Evolutionary conservation across 2,797 vertebrate species (phyloP).

Genomic region (Distichodus sexfasciatus): DNA sequence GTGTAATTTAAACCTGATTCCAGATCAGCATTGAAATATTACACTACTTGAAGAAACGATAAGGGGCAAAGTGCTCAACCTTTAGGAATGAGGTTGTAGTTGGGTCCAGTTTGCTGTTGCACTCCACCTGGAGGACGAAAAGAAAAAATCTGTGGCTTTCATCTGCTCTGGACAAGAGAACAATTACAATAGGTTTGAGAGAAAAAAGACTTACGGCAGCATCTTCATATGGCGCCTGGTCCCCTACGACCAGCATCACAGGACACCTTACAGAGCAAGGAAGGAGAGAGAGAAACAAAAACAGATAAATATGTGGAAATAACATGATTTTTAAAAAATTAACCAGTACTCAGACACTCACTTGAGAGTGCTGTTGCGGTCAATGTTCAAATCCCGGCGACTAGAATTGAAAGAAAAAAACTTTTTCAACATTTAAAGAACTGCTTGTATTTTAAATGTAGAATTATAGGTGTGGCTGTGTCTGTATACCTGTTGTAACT

Average conservation of each 20-base stretch:
- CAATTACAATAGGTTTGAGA: not conserved
- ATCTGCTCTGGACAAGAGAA: not conserved
- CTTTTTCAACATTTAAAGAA: not conserved
- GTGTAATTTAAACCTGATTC: too few species aligned
- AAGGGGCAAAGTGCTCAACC: slow-evolving; percentile 58
- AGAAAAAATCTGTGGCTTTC: not conserved
- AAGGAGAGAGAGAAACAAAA: not conserved
- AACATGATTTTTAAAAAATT: too few species aligned
- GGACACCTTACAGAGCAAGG: slow-evolving; percentile 74
- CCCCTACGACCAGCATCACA: slow-evolving; percentile 90
- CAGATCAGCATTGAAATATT: not conserved
- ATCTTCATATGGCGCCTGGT: slow-evolving; percentile 88
- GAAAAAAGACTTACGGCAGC: slow-evolving; percentile 76
- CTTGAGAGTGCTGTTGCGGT: slow-evolving; percentile 84
- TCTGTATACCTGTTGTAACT: slow-evolving; percentile 81
- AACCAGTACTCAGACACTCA: slow-evolving; percentile 70
- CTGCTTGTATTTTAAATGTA: not conserved
- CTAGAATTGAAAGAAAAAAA: slow-evolving; percentile 58
- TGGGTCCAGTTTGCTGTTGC: slow-evolving; percentile 90
- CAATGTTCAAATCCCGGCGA: slow-evolving; percentile 84
- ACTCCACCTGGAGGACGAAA: slow-evolving; percentile 81
- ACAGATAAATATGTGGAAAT: not conserved
- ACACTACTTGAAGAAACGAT: not conserved
- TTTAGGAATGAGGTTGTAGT: slow-evolving; percentile 92
- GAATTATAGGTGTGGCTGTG: too few species aligned